Evolutionary conservation across 2,113 vertebrate species (phyloP).

Genomic region (Pseudopodoces humilis): DNA sequence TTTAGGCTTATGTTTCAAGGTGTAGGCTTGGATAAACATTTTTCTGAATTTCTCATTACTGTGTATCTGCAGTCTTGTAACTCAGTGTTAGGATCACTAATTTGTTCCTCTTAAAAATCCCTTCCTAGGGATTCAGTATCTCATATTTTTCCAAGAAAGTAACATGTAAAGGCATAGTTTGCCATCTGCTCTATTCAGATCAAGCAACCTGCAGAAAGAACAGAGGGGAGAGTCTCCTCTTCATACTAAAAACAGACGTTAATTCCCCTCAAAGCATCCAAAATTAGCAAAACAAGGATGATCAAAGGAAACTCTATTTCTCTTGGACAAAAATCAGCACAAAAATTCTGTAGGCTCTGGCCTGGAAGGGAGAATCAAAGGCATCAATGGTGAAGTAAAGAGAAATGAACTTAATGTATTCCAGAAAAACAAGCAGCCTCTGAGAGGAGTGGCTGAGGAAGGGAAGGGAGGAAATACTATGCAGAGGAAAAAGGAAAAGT

Average conservation of each 20-base stretch:
- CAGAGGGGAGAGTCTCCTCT: not conserved
- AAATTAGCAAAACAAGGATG: not conserved
- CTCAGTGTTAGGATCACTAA: not conserved
- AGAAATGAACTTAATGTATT: not conserved
- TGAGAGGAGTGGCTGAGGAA: not conserved
- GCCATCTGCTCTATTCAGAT: not conserved
- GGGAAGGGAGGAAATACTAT: not conserved
- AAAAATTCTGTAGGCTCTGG: not conserved
- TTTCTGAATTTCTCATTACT: not conserved
- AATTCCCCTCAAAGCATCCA: not conserved
- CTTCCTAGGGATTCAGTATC: not conserved
- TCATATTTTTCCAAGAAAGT: not conserved
- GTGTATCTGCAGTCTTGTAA: not conserved
- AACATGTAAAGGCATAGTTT: not conserved
- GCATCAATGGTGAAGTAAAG: not conserved
- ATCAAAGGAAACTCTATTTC: not conserved
- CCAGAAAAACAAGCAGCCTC: not conserved
- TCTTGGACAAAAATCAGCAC: not conserved
- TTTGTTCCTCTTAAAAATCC: not conserved
- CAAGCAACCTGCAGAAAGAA: not conserved
- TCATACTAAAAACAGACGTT: not conserved
- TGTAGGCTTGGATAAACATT: not conserved
- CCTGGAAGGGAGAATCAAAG: slow-evolving; percentile 14
- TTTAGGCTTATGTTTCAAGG: not conserved
- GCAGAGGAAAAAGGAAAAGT: not conserved